Conservation (phyloP, 2,113 vertebrate species). For the Dascyllus trimaculatus region DNA sequence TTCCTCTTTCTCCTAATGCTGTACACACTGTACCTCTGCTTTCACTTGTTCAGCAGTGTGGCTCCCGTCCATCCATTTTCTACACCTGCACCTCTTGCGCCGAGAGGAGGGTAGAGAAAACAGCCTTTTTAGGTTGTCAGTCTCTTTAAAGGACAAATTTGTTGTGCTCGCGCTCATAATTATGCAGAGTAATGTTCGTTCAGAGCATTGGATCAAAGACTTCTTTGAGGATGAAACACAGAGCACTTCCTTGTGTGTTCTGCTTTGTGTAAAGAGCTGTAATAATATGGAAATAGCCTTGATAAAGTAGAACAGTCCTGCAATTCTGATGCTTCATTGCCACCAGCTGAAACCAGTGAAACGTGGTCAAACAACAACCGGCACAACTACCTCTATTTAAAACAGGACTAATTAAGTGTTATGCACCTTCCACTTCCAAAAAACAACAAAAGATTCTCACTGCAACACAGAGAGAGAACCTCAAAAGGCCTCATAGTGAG, state of each 20-base stretch:
- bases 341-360: slow-evolving; percentile 43
- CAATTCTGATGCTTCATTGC: slow-evolving; percentile 37
- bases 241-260: slow-evolving; percentile 34
- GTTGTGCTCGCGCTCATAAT: slow-evolving; percentile 19
- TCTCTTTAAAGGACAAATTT: slow-evolving; percentile 31
- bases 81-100: neutral
- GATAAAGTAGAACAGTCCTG: slow-evolving; percentile 38
- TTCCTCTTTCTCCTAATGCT: slow-evolving; percentile 32
- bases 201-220: slow-evolving; percentile 63
- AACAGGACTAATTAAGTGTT: slow-evolving; percentile 39
- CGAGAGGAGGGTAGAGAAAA: neutral
- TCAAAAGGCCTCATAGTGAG: neutral
- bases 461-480: slow-evolving; percentile 12
- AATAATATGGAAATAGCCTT: slow-evolving; percentile 57
- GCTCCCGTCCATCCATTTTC: neutral
- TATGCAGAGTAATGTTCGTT: slow-evolving; percentile 22
- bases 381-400: slow-evolving; percentile 34
- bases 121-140: neutral
- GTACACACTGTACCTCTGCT: neutral
- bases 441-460: slow-evolving; percentile 29
- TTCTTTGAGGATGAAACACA: slow-evolving; percentile 54
- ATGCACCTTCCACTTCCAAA: slow-evolving; percentile 30
- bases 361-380: slow-evolving; percentile 38
- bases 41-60: neutral
- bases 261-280: slow-evolving; percentile 49